phyloP scores from a whole-genome alignment of 2,888 invertebrate species.

The Lydus trimaculatus region DNA sequence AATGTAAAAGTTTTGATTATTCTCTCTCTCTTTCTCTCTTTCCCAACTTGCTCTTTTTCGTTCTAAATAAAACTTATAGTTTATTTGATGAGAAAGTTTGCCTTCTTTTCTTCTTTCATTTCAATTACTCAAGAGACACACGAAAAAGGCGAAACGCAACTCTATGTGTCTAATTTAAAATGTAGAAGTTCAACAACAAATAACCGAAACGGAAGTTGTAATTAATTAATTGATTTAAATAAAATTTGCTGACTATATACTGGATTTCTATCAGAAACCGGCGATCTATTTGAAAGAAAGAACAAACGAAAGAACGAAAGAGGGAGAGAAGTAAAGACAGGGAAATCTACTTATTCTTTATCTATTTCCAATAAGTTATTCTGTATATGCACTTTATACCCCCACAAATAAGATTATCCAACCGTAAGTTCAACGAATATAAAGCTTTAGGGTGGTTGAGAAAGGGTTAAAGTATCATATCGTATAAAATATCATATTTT shows the following conservation, averaged over 20 bases:
- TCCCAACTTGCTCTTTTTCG: not conserved
- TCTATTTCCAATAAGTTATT: constrained; percentile 34
- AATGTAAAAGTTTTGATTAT: not conserved
- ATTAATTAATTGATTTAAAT: not conserved
- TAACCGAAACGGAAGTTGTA: too few relatives aligned
- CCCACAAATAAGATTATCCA: constrained; percentile 9
- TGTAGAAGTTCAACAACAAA: too few relatives aligned
- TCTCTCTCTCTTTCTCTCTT: not conserved
- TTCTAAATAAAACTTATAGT: constrained; percentile 6
- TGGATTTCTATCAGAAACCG: not conserved
- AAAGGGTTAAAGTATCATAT: not conserved
- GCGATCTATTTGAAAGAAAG: not conserved
- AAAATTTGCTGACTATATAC: not conserved
- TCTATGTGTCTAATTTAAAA: too few relatives aligned
- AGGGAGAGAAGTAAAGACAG: not conserved
- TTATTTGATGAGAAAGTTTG: not conserved
- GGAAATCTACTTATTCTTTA: constrained; percentile 26
- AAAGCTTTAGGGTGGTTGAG: not conserved
- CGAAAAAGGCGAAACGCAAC: not conserved
- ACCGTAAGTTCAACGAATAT: constrained; percentile 5
- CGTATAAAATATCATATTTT: not conserved
- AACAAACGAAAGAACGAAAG: too few relatives aligned
- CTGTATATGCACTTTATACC: constrained; percentile 22
- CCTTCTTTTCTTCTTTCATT: not conserved
- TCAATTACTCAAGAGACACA: not conserved